Evolutionary conservation across 2,797 vertebrate species (phyloP).

Genomic region (Podargus strigoides): DNA sequence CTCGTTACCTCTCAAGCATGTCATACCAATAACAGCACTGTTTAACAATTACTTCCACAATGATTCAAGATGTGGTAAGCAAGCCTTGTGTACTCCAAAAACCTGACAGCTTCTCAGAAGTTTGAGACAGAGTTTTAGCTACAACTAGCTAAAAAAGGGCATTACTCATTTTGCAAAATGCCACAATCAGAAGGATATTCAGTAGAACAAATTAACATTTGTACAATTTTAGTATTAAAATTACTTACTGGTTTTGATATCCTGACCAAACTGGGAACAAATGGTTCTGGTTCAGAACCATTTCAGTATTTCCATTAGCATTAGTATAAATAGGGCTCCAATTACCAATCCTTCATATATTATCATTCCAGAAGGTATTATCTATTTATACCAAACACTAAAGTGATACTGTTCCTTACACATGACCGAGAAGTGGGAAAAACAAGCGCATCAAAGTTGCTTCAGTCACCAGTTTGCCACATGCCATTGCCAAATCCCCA

Average conservation of each 20-base stretch:
- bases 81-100: neutral
- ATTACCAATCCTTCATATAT: neutral
- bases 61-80: neutral
- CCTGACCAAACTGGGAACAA: neutral
- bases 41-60: neutral
- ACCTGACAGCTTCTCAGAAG: neutral
- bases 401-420: neutral
- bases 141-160: neutral
- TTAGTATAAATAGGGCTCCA: neutral
- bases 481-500: neutral
- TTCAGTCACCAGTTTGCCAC: neutral
- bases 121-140: neutral
- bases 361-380: neutral
- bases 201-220: neutral
- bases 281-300: neutral
- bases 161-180: neutral
- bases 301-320: neutral
- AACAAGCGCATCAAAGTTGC: accelerated
- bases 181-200: neutral
- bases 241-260: neutral
- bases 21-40: neutral
- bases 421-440: neutral
- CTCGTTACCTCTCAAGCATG: neutral
- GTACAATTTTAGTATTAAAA: neutral
- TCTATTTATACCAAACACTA: neutral